A percentile compares a stretch with the other conserved stretches of the same genome.
These are phyloP conservation scores for Chrysopilus asiliformis DNA, from an alignment of 2,888 invertebrate species.

Conservation along the genomic window DNA sequence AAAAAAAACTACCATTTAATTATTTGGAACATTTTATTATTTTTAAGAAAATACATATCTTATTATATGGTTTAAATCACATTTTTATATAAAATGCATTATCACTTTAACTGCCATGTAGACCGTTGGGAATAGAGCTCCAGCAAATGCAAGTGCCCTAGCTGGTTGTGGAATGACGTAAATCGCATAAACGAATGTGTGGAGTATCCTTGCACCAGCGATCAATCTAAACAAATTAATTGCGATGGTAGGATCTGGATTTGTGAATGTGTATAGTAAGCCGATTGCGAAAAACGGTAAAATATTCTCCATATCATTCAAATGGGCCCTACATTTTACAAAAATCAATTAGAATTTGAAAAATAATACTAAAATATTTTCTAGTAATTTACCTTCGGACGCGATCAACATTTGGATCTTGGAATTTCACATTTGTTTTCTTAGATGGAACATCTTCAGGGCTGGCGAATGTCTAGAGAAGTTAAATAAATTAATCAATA, in stretches of 20 bases:
- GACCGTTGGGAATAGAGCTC: conserved; percentile 31
- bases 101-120: conserved; percentile 38
- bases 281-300: conserved; percentile 41
- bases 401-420: too few relatives aligned
- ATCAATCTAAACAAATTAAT: conserved; percentile 41
- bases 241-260: conserved; percentile 37
- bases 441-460: too few relatives aligned
- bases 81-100: conserved; percentile 20
- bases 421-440: too few relatives aligned
- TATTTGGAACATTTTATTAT: too few relatives aligned
- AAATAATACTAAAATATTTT: too few relatives aligned
- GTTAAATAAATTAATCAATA: too few relatives aligned
- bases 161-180: conserved; percentile 41
- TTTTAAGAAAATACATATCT: too few relatives aligned
- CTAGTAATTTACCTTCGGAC: too few relatives aligned
- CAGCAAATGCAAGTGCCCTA: conserved; percentile 37
- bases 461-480: too few relatives aligned
- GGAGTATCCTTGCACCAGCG: conserved; percentile 38
- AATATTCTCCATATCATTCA: conserved; percentile 49
- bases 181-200: conserved; percentile 43
- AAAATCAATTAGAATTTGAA: too few relatives aligned
- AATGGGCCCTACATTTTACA: conserved; percentile 44
- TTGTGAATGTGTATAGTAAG: conserved; percentile 39
- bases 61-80: too few relatives aligned
- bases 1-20: too few relatives aligned